Evolutionary conservation across 1,140 invertebrate species (phyloP), one percentile per base, ranked within the genome.

Genomic region (Phymorhynchus buccinoides): DNA sequence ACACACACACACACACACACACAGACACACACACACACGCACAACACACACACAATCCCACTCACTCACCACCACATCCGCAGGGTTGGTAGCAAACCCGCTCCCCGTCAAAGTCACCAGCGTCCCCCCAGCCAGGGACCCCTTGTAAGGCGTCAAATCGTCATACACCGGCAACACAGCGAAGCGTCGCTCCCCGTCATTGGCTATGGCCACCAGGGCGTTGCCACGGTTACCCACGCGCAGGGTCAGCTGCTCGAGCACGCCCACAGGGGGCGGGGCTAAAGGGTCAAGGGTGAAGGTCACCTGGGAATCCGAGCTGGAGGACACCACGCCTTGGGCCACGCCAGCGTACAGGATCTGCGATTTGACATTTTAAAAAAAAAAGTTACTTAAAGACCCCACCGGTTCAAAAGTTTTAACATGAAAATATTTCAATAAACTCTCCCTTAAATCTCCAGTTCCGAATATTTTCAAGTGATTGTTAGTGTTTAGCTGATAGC

Each of bases 111-210:
- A 84, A 4, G 85, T 88, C 22, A 91, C 27, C 6, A 62, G 6
- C n/a, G 86, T 84, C 18, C 87, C 88, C n/a, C 89, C 90, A 37
- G 56, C 85, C 22, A 85, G 35, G 0, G 90, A 91, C 4, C 90
- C 89, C 32, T 37, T 41, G 35, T 16, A 44, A 16, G 90, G 90
- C 0, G 80, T 71, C 14, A 91, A 75, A n/a, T 73, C 73, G 22
- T 37, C 27, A 42, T 91, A 73, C 16, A 86, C 73, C 1, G 90
- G 90, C 9, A 89, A 48, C 22, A 89, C 84, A 22, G 62, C 87
- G 37, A 90, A 87, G 32, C 85, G 68, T 75, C 84, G 68, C 22
- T 82, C 75, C 0, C 39, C 62, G n/a, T 87, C 83, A 4, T 35
- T 68, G 18, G 68, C 7, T 4, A 88, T 84, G 2, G 73, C 71